These are phyloP conservation scores for Pinctada fucata DNA, from an alignment of 2,888 invertebrate genomes.

Conservation along the genomic window DNA sequence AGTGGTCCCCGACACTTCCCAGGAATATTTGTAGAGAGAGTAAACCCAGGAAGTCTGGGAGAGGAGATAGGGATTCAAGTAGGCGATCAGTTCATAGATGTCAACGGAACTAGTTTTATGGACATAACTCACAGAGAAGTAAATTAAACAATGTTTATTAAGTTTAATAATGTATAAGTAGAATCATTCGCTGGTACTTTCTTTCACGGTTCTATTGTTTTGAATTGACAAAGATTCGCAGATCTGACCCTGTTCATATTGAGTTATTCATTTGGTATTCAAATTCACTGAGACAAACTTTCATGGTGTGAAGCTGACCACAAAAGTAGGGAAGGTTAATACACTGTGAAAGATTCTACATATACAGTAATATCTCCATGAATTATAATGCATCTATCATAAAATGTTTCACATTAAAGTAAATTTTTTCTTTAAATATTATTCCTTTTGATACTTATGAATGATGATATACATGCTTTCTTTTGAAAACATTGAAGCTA, in stretches of 20 bases:
- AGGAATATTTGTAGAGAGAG: constrained; percentile 92
- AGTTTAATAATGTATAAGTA: background rate
- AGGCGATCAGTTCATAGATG: constrained; percentile 93
- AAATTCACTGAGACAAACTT: too few species aligned
- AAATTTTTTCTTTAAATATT: too few species aligned
- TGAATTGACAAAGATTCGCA: background rate
- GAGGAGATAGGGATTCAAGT: constrained; percentile 91
- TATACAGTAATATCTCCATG: too few species aligned
- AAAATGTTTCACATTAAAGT: too few species aligned
- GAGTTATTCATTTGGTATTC: background rate
- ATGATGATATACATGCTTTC: too few species aligned
- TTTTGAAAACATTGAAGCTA: too few species aligned
- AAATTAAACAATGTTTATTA: constrained; percentile 35
- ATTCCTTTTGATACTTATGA: too few species aligned
- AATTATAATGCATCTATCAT: too few species aligned
- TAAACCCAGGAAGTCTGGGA: constrained; percentile 92
- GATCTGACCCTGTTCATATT: background rate
- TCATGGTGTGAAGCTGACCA: too few species aligned
- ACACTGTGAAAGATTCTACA: too few species aligned
- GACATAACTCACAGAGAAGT: constrained; percentile 90
- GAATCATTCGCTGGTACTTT: background rate
- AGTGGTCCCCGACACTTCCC: constrained; percentile 89
- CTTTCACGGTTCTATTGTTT: too few species aligned
- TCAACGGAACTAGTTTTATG: constrained; percentile 84
- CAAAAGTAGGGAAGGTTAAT: too few species aligned